A percentile compares a stretch with the other conserved stretches of the same genome.
Conservation (phyloP, 2,113 vertebrate genomes). For the Pterocles gutturalis region DNA sequence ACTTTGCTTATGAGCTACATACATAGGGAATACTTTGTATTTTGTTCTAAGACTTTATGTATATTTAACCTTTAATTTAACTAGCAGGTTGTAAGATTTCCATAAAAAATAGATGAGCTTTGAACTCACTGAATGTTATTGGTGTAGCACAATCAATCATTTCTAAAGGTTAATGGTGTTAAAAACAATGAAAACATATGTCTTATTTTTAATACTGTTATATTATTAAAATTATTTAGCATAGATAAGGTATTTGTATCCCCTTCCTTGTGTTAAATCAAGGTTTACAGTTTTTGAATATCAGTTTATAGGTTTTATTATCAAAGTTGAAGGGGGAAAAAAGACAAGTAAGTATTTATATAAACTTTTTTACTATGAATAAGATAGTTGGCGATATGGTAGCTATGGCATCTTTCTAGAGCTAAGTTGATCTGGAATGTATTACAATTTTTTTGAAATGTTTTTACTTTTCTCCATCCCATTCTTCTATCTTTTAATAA, state of each 20-base stretch:
- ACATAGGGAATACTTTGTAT: constrained; percentile 66
- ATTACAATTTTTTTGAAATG: background rate
- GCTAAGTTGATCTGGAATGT: background rate
- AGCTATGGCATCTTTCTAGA: background rate
- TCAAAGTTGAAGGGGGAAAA: background rate
- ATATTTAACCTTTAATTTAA: constrained; percentile 85
- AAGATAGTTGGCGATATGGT: background rate
- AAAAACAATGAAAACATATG: constrained; percentile 80
- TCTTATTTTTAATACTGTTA: constrained; percentile 78
- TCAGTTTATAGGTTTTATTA: constrained; percentile 1
- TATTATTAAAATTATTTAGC: constrained; percentile 75
- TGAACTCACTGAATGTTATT: constrained; percentile 79
- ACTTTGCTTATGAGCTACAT: constrained; percentile 40
- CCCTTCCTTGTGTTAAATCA: constrained; percentile 22
- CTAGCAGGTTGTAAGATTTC: constrained; percentile 80
- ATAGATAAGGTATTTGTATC: constrained; percentile 41
- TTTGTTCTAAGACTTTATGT: constrained; percentile 82
- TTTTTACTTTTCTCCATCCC: constrained; percentile 35
- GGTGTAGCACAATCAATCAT: constrained; percentile 78
- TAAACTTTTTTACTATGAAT: constrained; percentile 14
- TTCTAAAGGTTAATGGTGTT: constrained; percentile 84
- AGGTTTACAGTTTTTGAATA: constrained; percentile 24
- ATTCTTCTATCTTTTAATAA: constrained; percentile 67
- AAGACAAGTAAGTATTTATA: constrained; percentile 24
- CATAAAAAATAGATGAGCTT: constrained; percentile 84